Evolutionary conservation across 1,140 invertebrate genomes (phyloP), one percentile per base, ranked within the genome.

Genomic region (Vollenhovia emeryi): DNA sequence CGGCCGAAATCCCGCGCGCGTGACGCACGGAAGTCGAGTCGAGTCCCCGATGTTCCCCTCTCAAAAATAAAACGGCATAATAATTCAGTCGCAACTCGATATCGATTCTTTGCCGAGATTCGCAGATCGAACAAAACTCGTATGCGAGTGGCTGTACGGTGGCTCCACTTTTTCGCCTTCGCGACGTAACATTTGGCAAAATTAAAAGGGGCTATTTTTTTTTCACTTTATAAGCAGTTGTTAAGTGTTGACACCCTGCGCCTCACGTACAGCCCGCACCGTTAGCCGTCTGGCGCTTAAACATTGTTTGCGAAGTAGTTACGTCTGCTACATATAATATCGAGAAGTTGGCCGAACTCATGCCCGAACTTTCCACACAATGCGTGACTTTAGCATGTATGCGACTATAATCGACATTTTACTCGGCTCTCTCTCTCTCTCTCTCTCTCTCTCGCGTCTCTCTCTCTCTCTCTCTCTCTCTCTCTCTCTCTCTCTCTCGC

Each of bases 321-420:
- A 88, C 74, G 86, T 88, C 87, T 75, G 64, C 59, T 80, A 89
- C 60, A 88, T 89, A 85, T 85, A 76, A 76, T 89, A 80, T 88
- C 52, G 30, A 48, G 68, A 89, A 89, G 87, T 89, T 87, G 87
- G 82, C 68, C 83, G 52, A 88, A 88, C 87, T 85, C 76, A 79
- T 69, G 73, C 52, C 83, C 68, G 71, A 89, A 89, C 68, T 89
- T 89, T 43, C 30, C 48, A 8, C 71, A 27, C 52, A 80, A 88
- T 60, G 66, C 73, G 73, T 52, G 66, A 73, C 24, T 82, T 82
- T 40, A 27, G 30, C 74, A 30, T 50, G 71, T 73, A 80, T 36
- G 55, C 76, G 71, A 55, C 86, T 50, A 52, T 57, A 59, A 55
- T 64, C 52, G 48, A 40, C 71, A 59, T 59, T 62, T 50, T 68